Base-by-base conservation (phyloP, 2,113 vertebrate genomes). In the Baryphthengus martii region DNA sequence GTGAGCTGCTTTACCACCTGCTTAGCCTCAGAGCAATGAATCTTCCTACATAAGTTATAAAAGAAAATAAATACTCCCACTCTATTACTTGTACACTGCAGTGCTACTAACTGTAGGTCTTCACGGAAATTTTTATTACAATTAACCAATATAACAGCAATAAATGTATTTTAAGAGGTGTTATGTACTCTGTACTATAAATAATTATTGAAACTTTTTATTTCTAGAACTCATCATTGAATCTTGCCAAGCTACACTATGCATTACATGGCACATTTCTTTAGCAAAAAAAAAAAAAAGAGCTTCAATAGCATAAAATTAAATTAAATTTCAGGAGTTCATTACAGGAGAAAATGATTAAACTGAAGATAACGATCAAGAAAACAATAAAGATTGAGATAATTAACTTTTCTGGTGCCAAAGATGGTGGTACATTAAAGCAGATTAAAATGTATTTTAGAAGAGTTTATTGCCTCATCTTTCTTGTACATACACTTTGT, bases 151-250 rank as follows among this genome's bases (percentile, higher is more conserved):
- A 28, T 4, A 79, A 73, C 13, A 59, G 78, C 73, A 73, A 78
- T 89, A 79, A 26, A 42, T 83, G 33, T 88, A 70, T 95, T 97
- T 91, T 29, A 82, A 76, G 81, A 93, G 45, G 39, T 90, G 40
- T 58, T 85, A 37, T 49, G 29, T 61, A 55, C 52, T 16, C 80
- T 73, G 6, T 75, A 13, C 66, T 79, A 56, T 89, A 91, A 92
- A 72, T 78, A 75, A 61, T 56, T 67, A 55, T 44, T 72, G 72
- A 76, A 82, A 26, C 15, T 81, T 85, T 29, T 67, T 80, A 37
- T 82, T 93, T 96, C 71, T 91, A 90, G 59, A 96, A 37, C 50
- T 79, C 35, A 13, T 89, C 4, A 10, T 10, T 76, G 66, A 66
- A 50, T 85, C 45, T 72, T 91, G 63, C 75, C 78, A 91, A 77